These are phyloP conservation scores for Gymnorhina tibicen DNA, from an alignment of 2,113 vertebrate species.

Conservation along the genomic window DNA sequence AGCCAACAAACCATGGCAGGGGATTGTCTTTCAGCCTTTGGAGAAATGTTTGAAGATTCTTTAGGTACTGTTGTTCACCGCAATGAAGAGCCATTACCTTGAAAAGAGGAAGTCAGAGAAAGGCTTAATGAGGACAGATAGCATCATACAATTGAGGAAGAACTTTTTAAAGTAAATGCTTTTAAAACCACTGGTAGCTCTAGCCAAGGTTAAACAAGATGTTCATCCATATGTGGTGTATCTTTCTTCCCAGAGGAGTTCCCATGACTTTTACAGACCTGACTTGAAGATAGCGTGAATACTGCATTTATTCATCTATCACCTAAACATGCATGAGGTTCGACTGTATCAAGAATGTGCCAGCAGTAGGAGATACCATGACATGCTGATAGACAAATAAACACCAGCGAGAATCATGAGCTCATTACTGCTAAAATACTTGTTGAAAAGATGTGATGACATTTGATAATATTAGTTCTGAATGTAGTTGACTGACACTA, in stretches of 20 bases:
- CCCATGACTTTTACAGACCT: background rate
- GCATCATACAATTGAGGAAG: background rate
- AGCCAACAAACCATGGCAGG: background rate
- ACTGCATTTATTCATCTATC: background rate
- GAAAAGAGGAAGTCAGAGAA: constrained; percentile 6
- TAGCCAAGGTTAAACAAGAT: background rate
- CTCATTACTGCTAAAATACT: background rate
- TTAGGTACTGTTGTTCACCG: background rate
- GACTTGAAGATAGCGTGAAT: background rate
- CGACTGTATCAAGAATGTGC: background rate
- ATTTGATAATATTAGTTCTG: background rate
- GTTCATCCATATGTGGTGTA: background rate
- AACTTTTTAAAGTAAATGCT: background rate
- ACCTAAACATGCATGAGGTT: background rate
- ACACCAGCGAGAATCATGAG: background rate
- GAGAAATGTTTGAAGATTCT: background rate
- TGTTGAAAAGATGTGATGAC: background rate
- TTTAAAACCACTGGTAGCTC: background rate
- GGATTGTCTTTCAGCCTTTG: background rate
- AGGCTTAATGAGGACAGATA: background rate
- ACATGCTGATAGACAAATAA: background rate
- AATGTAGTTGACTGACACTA: background rate
- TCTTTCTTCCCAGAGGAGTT: background rate
- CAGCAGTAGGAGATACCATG: background rate
- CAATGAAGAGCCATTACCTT: background rate